These are phyloP conservation scores for Campopleginae sp. DNA, from an alignment of 2,888 invertebrate species.

Conservation along the genomic window DNA sequence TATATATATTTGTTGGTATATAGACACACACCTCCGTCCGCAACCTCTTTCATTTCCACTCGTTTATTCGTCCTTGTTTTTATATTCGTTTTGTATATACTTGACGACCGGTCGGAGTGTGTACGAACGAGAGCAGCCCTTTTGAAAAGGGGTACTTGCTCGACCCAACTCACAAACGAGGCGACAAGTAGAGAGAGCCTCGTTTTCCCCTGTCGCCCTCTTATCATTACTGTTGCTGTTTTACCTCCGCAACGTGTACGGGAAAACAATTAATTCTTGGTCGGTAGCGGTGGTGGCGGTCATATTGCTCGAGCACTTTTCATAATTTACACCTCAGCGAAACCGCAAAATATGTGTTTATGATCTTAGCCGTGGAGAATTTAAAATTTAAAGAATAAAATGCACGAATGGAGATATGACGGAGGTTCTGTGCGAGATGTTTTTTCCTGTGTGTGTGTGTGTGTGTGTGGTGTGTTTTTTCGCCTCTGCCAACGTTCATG, in stretches of 20 bases:
- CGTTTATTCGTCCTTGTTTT: conserved; percentile 42
- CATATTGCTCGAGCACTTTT: conserved; percentile 63
- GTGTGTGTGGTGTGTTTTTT: conserved; percentile 8
- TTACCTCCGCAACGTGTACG: conserved; percentile 39
- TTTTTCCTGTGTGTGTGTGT: no score
- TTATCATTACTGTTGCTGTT: conserved; percentile 64
- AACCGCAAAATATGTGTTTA: conserved; percentile 65
- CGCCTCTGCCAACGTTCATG: not conserved
- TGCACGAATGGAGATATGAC: no score
- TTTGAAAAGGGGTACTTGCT: conserved; percentile 24
- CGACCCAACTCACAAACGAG: conserved; percentile 67
- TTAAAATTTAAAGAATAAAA: conserved; percentile 32
- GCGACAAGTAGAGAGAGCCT: conserved; percentile 61
- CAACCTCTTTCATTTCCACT: conserved; percentile 42
- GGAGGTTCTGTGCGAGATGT: not conserved
- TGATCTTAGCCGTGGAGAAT: conserved; percentile 54
- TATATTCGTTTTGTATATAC: conserved; percentile 31
- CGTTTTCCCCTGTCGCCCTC: conserved; percentile 17
- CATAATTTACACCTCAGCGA: conserved; percentile 62
- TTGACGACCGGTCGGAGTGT: conserved; percentile 4
- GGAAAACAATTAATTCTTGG: conserved; percentile 65
- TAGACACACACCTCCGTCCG: conserved; percentile 8
- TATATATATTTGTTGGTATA: not conserved
- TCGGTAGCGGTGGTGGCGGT: conserved; percentile 35
- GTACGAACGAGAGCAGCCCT: conserved; percentile 3